Base-by-base conservation (phyloP, 2,888 invertebrate genomes). In the Drosophila picticornis region DNA sequence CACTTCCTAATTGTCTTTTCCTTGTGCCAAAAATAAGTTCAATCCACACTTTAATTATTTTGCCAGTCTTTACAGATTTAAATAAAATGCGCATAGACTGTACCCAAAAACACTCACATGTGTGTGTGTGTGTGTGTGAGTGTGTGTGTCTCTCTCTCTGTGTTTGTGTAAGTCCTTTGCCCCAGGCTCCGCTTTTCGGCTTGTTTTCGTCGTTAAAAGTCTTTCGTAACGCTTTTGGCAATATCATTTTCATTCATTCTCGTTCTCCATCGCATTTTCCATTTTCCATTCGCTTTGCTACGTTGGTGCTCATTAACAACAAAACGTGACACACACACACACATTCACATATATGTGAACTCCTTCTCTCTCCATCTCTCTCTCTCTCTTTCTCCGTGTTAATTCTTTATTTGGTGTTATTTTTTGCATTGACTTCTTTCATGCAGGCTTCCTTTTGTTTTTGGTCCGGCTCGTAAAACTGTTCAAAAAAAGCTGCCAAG, bases 1-100 rank as follows among this genome's bases (percentile, higher is more conserved):
- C 80, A 86, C 76, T 88, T 90, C 80, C 89, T 89, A 87, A 89
- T 87, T 87, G 89, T 90, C 81, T 80, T 81, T 84, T 59, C 66
- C 64, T 52, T 73, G 64, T 55, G 67, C 74, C 69, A 72, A 64
- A 46, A 75, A 80, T 55, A 77, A 79, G 82, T 89, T 87, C 77
- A 81, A 89, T 90, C 75, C 73, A 72, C 88, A 77, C 83, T 90
- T 90, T 90, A 89, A 88, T 90, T 88, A 87, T 90, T 88, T 87
- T 72, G 72, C 69, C 78, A 68, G 69, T 70, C 69, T 67, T 72
- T 68, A 64, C 68, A 87, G 77, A 89, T 84, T 90, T 87, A 89
- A 90, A 90, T 88, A 79, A 87, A 81, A 77, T 68, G 34, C 65
- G 66, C 78, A 83, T 65, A 67, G 61, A 70, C 55, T 63, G 43